phyloP scores from a whole-genome alignment of 2,113 vertebrate species.

The Lepisosteus osseus region DNA sequence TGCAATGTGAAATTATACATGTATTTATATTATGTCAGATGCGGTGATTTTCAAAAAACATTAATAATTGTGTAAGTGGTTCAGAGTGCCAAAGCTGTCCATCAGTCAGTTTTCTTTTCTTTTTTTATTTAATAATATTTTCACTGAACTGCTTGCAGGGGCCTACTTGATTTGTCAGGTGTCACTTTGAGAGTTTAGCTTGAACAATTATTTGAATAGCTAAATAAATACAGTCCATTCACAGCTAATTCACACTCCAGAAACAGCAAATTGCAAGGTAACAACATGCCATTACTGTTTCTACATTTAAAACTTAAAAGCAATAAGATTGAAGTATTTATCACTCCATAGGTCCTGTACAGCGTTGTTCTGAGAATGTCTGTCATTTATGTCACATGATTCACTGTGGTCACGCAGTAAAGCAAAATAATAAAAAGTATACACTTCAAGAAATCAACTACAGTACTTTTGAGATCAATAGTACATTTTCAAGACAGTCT shows the following conservation, averaged over 20 bases:
- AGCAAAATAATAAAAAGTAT: no score
- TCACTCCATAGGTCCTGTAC: no score
- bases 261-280: no score
- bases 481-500: no score
- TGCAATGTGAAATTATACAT: slow-evolving; percentile 69
- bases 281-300: no score
- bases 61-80: slow-evolving; percentile 77
- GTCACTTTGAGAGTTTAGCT: slow-evolving; percentile 66
- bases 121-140: slow-evolving; percentile 71
- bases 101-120: slow-evolving; percentile 57
- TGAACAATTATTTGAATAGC: slow-evolving; percentile 68
- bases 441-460: no score
- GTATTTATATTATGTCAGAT: slow-evolving; percentile 74
- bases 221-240: not conserved
- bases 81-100: slow-evolving; percentile 72
- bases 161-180: slow-evolving; percentile 72
- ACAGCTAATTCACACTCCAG: not conserved
- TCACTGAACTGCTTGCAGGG: slow-evolving; percentile 66
- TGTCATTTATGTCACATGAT: no score
- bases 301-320: no score
- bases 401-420: no score
- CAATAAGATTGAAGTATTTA: no score
- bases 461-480: no score
- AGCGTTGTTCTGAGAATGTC: no score
- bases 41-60: slow-evolving; percentile 73